Conservation (phyloP, 2,113 vertebrate genomes). For the Paramisgurnus dabryanus region DNA sequence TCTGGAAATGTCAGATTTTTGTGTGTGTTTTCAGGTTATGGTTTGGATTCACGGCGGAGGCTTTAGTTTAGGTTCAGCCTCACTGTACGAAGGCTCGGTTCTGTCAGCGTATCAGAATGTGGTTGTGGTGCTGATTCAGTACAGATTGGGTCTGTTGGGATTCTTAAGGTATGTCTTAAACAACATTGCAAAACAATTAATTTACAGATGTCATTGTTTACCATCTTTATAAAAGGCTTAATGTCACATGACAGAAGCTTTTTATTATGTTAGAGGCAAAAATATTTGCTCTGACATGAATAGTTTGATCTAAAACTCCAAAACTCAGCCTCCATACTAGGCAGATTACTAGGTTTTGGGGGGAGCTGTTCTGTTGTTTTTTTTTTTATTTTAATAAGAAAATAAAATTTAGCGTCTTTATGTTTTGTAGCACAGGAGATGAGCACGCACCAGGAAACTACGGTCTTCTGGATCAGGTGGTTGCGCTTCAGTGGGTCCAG, state of each 20-base stretch:
- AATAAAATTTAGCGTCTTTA: neutral
- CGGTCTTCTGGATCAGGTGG: constrained; percentile 85
- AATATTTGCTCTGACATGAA: too few relatives aligned
- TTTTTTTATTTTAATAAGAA: neutral
- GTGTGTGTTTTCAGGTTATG: constrained; percentile 77
- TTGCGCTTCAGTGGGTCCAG: constrained; percentile 85
- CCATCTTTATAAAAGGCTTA: neutral
- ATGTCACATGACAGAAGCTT: neutral
- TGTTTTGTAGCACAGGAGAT: constrained; percentile 81
- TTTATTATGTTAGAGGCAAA: too few relatives aligned
- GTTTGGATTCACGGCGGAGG: constrained; percentile 87
- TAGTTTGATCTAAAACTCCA: too few relatives aligned
- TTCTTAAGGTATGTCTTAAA: constrained; percentile 77
- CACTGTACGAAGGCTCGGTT: constrained; percentile 76
- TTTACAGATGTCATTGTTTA: too few relatives aligned
- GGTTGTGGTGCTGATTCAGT: constrained; percentile 84
- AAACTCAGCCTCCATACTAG: too few relatives aligned
- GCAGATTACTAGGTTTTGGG: too few relatives aligned
- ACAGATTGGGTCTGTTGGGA: constrained; percentile 80
- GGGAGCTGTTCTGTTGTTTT: neutral
- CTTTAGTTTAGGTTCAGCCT: constrained; percentile 67
- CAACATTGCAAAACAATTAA: neutral
- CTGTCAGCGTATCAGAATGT: constrained; percentile 80
- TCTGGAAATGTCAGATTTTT: neutral
- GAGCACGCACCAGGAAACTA: constrained; percentile 81